Evolutionary conservation across 2,113 vertebrate genomes (phyloP).

Genomic region (Scolopax mira): DNA sequence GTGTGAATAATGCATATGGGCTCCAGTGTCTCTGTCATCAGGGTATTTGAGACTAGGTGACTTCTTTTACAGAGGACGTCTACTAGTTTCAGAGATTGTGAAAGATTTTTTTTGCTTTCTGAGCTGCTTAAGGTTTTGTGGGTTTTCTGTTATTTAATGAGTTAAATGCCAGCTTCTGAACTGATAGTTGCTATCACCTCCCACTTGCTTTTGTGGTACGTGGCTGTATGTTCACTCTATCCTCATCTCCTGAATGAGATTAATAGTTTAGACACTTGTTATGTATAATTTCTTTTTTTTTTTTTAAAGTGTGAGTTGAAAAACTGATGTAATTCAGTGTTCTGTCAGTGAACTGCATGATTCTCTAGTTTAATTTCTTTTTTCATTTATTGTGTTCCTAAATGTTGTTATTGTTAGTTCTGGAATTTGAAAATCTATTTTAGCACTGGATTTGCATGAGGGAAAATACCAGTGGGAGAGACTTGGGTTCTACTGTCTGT

Average conservation of each 20-base stretch:
- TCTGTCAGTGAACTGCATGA: not conserved
- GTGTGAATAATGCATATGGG: not conserved
- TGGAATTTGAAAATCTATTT: conserved; percentile 7
- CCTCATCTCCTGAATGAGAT: not conserved
- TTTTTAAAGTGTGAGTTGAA: not conserved
- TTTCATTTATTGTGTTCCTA: not conserved
- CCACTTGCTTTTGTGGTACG: not conserved
- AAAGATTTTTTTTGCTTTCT: not conserved
- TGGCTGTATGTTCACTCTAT: not conserved
- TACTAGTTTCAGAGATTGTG: not conserved
- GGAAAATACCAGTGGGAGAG: not conserved
- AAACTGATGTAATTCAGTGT: not conserved
- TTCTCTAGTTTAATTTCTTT: not conserved
- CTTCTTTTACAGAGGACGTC: not conserved
- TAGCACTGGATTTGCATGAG: not conserved
- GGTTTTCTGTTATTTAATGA: not conserved
- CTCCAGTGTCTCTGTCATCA: not conserved
- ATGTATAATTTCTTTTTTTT: not conserved
- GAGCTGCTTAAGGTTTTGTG: not conserved
- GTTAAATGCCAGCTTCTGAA: not conserved
- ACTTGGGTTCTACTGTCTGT: not conserved
- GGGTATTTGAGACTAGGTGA: not conserved
- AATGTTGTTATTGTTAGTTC: not conserved
- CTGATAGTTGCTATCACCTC: not conserved
- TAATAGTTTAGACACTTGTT: not conserved